Base-by-base conservation (phyloP, 1,140 invertebrate genomes). In the Hyphantria cunea region DNA sequence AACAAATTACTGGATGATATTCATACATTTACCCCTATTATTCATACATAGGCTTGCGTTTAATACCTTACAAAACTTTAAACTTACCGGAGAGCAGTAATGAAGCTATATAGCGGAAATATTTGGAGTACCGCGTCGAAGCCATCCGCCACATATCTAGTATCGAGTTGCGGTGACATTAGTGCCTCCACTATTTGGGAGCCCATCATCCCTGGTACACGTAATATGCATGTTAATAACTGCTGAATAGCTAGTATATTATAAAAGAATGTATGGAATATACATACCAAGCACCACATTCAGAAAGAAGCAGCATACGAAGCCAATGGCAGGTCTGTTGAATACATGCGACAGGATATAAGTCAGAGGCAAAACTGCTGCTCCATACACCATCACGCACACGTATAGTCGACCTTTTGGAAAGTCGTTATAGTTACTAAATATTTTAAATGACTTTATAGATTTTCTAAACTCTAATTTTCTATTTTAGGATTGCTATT, bases 81-180 rank as follows among this genome's bases (percentile, higher is more conserved):
- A 44, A 62, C 32, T 50, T 63, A 80, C 86, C 82, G 84, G 8
- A 82, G 55, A 11, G 76, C 52, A 3, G 84, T 84, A 0, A 86
- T 73, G 9, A 96, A 86, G 66, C 93, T 93, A 84, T 96, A 96
- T 52, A 95, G 94, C 0, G 96, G 96, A 56, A 96, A 91, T 32
- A 95, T 80, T 58, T 92, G 90, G 70, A 96, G 94, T 32, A 95
- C 75, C 70, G 91, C 91, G 71, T 95, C 93, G 56, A 96, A 82
- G 10, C 92, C 84, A 9, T 92, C 74, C 6, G 94, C 94, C 0
- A 93, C 91, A 34, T 92, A 48, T 58, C 87, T 78, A 11, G 95
- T 87, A 34, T 93, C 84, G 8, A 94, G 76, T n/a, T 87, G 81
- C 0, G 93, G 92, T 7, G 93, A 86, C 15, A 91, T 90, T 15